phyloP scores from a whole-genome alignment of 1,140 invertebrate species.

The Solenopsis fugax region DNA sequence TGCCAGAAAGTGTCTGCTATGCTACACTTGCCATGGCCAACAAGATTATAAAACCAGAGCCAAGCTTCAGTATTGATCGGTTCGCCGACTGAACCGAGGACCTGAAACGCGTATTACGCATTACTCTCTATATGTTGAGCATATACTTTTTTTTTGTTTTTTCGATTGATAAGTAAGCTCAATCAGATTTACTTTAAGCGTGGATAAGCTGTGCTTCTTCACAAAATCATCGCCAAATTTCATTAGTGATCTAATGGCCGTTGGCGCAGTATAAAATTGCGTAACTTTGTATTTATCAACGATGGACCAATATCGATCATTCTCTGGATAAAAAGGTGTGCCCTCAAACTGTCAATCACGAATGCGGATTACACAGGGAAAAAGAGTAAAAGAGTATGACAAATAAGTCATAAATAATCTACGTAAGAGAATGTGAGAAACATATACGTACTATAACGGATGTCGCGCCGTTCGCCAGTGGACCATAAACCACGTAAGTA shows the following conservation, averaged over 20 bases:
- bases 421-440: background rate
- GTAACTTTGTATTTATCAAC: constrained; percentile 97
- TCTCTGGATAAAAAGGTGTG: constrained; percentile 96
- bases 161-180: background rate
- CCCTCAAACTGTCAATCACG: constrained; percentile 95
- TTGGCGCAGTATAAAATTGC: constrained; percentile 99
- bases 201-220: constrained; percentile 88
- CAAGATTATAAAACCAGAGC: constrained; percentile 97
- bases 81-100: constrained; percentile 98
- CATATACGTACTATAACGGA: constrained; percentile 92
- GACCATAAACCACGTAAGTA: constrained; percentile 98
- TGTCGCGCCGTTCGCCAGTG: constrained; percentile 97
- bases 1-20: constrained; percentile 99
- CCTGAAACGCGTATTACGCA: constrained; percentile 88
- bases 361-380: constrained; percentile 5
- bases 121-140: constrained; percentile 31
- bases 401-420: background rate
- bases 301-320: constrained; percentile 96
- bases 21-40: constrained; percentile 94
- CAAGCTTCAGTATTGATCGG: constrained; percentile 99
- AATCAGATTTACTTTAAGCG: constrained; percentile 84
- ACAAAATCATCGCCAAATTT: constrained; percentile 95
- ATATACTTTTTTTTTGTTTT: background rate
- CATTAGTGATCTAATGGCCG: constrained; percentile 98
- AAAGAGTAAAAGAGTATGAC: background rate